phyloP scores from a whole-genome alignment of 2,113 vertebrate species.

The Ochotona princeps region DNA sequence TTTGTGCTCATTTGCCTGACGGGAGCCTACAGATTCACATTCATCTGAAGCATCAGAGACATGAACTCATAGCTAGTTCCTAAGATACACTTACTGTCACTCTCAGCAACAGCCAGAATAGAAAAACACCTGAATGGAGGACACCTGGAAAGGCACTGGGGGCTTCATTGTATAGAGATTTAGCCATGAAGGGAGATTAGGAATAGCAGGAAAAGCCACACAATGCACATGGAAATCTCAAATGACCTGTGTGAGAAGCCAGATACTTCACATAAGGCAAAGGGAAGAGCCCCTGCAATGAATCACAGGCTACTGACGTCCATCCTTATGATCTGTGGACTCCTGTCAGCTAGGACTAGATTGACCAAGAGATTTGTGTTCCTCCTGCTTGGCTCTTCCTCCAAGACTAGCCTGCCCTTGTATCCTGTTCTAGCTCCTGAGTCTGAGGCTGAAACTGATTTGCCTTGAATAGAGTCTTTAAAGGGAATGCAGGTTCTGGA shows the following conservation, averaged over 20 bases:
- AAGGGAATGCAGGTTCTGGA: not conserved
- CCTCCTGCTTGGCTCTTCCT: not conserved
- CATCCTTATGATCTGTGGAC: not conserved
- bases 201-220: not conserved
- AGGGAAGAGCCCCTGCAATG: not conserved
- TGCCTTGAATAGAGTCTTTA: not conserved
- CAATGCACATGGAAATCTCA: not conserved
- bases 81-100: not conserved
- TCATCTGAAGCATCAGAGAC: not conserved
- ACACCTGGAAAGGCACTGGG: not conserved
- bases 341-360: not conserved
- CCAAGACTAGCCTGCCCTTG: not conserved
- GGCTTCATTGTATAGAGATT: not conserved
- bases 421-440: not conserved
- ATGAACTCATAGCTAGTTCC: not conserved
- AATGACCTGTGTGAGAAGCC: not conserved
- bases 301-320: not conserved
- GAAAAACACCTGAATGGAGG: not conserved
- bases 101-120: not conserved
- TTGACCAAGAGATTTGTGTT: not conserved
- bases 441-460: not conserved
- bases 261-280: not conserved
- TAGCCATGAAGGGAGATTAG: not conserved
- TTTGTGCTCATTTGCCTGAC: constrained; percentile 16
- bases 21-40: not conserved